Conservation (phyloP, 2,888 invertebrate genomes). For the Mylabris sibirica region DNA sequence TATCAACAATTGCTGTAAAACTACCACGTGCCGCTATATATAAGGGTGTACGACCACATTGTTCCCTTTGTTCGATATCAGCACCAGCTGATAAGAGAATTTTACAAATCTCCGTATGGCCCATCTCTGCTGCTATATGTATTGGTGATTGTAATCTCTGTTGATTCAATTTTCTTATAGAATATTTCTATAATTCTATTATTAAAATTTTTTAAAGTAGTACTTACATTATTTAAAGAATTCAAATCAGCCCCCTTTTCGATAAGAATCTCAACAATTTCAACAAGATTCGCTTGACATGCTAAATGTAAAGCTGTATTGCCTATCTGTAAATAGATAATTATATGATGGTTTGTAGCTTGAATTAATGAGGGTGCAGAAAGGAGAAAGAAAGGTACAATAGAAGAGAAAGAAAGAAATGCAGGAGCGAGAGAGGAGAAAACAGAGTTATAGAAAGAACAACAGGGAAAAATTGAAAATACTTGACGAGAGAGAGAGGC, state of each 20-base stretch:
- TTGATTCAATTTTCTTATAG: too few relatives aligned
- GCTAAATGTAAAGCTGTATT: constrained; percentile 80
- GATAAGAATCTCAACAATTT: constrained; percentile 74
- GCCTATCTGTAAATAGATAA: constrained; percentile 65
- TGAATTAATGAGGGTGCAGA: too few relatives aligned
- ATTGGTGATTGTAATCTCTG: constrained; percentile 79
- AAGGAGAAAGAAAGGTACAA: too few relatives aligned
- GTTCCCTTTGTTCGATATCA: constrained; percentile 71
- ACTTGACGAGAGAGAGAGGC: too few relatives aligned
- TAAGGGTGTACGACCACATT: constrained; percentile 74
- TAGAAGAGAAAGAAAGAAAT: too few relatives aligned
- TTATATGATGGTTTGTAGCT: too few relatives aligned
- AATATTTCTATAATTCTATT: not conserved
- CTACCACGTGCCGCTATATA: constrained; percentile 82
- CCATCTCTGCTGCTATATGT: constrained; percentile 79
- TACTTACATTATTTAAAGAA: constrained; percentile 74
- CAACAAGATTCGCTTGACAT: constrained; percentile 74
- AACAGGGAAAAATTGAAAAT: too few relatives aligned
- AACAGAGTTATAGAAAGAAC: too few relatives aligned
- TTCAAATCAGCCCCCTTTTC: constrained; percentile 76
- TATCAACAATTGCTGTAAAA: constrained; percentile 83
- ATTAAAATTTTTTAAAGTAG: not conserved
- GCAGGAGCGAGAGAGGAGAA: too few relatives aligned
- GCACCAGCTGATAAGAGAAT: constrained; percentile 70
- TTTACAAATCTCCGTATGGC: constrained; percentile 71